Evolutionary conservation across 2,888 invertebrate genomes (phyloP).

Genomic region (Parapristionchus giblindavisi): DNA sequence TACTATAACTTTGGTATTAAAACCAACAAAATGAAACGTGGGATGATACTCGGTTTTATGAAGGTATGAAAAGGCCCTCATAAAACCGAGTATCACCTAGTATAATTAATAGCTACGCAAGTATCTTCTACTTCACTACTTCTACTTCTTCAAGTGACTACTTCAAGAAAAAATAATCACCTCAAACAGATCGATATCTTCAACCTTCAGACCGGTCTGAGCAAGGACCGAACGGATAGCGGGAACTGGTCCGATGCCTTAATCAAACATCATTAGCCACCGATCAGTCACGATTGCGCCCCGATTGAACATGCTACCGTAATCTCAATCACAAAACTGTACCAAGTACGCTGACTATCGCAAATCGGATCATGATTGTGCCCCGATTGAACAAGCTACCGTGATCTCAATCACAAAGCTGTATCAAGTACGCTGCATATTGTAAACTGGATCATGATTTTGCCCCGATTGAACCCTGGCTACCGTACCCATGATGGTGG

Average conservation of each 20-base stretch:
- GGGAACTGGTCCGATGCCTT: slow-evolving; percentile 80
- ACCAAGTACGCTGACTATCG: not conserved
- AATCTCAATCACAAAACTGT: not conserved
- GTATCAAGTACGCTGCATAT: too few relatives aligned
- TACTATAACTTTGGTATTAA: not conserved
- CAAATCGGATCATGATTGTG: not conserved
- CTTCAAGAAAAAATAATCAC: slow-evolving; percentile 38
- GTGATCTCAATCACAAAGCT: not conserved
- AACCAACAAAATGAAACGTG: not conserved
- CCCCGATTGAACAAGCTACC: not conserved
- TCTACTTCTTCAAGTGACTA: not conserved
- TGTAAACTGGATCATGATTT: not conserved
- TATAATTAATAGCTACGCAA: not conserved
- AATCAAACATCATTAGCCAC: too few relatives aligned
- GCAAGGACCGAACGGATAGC: slow-evolving; percentile 88
- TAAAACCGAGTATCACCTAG: too few relatives aligned
- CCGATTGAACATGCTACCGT: too few relatives aligned
- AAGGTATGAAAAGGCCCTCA: too few relatives aligned
- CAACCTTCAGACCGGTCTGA: slow-evolving; percentile 80
- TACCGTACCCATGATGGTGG: slow-evolving; percentile 87
- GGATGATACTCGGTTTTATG: too few relatives aligned
- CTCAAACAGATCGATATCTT: slow-evolving; percentile 86
- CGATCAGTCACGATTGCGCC: too few relatives aligned
- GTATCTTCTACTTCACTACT: not conserved
- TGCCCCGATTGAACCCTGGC: not conserved